Conservation (phyloP, 2,888 invertebrate species). For the Epirrita christyi region DNA sequence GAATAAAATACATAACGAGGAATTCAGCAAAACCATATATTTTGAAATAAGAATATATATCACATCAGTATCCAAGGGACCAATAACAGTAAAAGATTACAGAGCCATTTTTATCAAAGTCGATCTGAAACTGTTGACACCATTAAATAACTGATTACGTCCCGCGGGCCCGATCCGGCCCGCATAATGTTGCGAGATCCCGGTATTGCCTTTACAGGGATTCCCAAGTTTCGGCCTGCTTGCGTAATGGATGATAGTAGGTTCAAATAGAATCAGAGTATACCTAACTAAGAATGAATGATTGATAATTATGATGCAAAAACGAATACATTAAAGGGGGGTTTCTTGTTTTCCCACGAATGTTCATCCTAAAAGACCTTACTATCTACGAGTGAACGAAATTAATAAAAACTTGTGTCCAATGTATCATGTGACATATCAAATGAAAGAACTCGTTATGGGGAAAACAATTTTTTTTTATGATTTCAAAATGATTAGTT, state of each 20-base stretch:
- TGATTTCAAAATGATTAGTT: no score
- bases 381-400: no score
- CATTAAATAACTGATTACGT: slow-evolving; percentile 63
- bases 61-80: slow-evolving; percentile 1
- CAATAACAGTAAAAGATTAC: slow-evolving; percentile 21
- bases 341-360: no score
- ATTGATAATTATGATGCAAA: no score
- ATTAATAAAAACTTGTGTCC: no score
- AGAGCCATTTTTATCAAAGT: slow-evolving; percentile 21
- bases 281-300: neutral
- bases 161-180: slow-evolving; percentile 54
- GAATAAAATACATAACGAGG: no score
- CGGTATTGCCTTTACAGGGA: slow-evolving; percentile 22
- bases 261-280: neutral
- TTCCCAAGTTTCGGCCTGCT: slow-evolving; percentile 2
- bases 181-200: slow-evolving; percentile 19
- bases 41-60: neutral
- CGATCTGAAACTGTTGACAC: slow-evolving; percentile 45
- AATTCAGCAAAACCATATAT: no score
- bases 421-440: no score
- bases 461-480: no score
- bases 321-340: no score
- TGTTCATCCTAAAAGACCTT: no score
- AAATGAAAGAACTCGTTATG: no score
- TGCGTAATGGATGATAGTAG: neutral